Evolutionary conservation across 2,113 vertebrate genomes (phyloP).

Genomic region (Cephalopholis sonnerati): DNA sequence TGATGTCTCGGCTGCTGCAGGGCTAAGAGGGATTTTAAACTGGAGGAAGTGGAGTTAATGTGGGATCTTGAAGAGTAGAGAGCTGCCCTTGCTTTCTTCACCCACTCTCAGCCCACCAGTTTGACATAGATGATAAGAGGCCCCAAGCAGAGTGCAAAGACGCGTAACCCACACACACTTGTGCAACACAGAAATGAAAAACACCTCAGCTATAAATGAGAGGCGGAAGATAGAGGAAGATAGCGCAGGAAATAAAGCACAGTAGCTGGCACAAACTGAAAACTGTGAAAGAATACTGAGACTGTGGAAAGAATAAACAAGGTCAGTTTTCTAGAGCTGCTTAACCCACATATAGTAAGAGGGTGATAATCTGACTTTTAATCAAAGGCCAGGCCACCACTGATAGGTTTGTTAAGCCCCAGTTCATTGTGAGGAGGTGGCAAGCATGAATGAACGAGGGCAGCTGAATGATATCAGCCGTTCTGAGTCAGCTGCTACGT

Average conservation of each 20-base stretch:
- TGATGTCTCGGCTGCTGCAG: slow-evolving; percentile 40
- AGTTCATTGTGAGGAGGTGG: slow-evolving; percentile 46
- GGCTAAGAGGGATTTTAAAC: slow-evolving; percentile 65
- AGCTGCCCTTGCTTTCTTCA: slow-evolving; percentile 57
- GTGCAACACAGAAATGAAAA: slow-evolving; percentile 25
- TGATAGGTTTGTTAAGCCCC: slow-evolving; percentile 49
- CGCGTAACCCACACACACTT: slow-evolving; percentile 57
- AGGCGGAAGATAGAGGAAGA: slow-evolving; percentile 26
- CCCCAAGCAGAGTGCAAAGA: slow-evolving; percentile 48
- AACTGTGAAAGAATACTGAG: slow-evolving; percentile 10
- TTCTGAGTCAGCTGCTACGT: slow-evolving; percentile 58
- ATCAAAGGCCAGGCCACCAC: slow-evolving; percentile 62
- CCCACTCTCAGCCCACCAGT: slow-evolving; percentile 60
- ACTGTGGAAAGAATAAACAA: slow-evolving; percentile 39
- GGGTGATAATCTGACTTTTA: slow-evolving; percentile 75
- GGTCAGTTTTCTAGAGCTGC: slow-evolving; percentile 49
- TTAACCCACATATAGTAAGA: slow-evolving; percentile 56
- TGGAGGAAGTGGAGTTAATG: slow-evolving; percentile 64
- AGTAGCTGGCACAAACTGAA: slow-evolving; percentile 13
- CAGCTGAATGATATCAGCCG: slow-evolving; percentile 49
- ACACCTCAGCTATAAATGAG: slow-evolving; percentile 32
- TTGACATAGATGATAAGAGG: slow-evolving; percentile 66
- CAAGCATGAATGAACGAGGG: slow-evolving; percentile 25
- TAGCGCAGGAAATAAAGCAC: not conserved
- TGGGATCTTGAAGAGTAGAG: slow-evolving; percentile 49